Evolutionary conservation across 2,113 vertebrate genomes (phyloP).

Genomic region (Mesocricetus auratus): DNA sequence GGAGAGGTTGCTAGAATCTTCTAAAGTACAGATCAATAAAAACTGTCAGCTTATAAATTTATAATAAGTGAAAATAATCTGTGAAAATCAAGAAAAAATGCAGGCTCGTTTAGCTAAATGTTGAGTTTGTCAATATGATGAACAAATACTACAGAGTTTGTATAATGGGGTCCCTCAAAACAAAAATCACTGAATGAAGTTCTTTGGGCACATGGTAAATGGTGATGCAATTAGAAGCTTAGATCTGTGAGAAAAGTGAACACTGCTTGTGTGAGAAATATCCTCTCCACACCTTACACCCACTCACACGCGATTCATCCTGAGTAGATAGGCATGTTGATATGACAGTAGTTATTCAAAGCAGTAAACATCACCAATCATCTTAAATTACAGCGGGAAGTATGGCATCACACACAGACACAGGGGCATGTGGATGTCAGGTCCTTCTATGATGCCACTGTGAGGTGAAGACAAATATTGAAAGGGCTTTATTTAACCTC

Average conservation of each 20-base stretch:
- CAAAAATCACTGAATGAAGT: neutral
- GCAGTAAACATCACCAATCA: neutral
- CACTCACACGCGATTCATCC: neutral
- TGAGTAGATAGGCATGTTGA: neutral
- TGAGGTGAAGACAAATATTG: neutral
- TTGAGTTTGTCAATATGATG: neutral
- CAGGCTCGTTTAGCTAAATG: neutral
- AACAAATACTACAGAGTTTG: neutral
- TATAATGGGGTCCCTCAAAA: neutral
- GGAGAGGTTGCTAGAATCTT: neutral
- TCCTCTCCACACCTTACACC: neutral
- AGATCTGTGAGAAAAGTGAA: neutral
- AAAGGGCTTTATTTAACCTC: neutral
- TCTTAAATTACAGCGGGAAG: too few relatives aligned
- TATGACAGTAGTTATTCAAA: neutral
- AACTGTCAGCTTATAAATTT: neutral
- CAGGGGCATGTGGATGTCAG: neutral
- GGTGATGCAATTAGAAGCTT: neutral
- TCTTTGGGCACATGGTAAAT: neutral
- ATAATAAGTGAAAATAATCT: neutral
- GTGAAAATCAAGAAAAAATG: neutral
- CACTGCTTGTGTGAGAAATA: neutral
- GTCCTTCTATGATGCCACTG: neutral
- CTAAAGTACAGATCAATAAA: neutral
- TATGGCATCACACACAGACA: neutral